Evolutionary conservation across 2,113 vertebrate species (phyloP).

Genomic region (Dromiciops gliroides): DNA sequence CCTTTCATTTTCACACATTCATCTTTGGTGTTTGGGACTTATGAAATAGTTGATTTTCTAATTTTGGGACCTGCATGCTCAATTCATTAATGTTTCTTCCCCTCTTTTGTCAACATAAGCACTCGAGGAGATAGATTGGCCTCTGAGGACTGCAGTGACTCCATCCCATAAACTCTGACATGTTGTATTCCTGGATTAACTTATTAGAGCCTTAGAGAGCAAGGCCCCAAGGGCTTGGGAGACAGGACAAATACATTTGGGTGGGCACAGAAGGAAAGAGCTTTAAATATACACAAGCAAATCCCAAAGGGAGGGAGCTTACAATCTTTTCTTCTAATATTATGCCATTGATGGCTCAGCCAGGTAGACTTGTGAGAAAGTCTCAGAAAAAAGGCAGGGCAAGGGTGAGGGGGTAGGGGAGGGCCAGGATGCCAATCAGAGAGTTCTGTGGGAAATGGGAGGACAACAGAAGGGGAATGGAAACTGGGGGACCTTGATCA

Average conservation of each 20-base stretch:
- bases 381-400: not conserved
- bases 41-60: not conserved
- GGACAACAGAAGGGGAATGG: not conserved
- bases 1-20: not conserved
- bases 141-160: not conserved
- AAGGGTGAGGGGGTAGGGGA: not conserved
- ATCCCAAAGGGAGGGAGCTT: not conserved
- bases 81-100: not conserved
- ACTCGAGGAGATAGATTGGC: not conserved
- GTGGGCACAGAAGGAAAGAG: not conserved
- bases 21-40: not conserved
- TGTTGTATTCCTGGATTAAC: not conserved
- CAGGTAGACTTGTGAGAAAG: not conserved
- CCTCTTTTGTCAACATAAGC: not conserved
- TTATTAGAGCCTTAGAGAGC: conserved; percentile 22
- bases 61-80: not conserved
- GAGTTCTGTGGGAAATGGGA: not conserved
- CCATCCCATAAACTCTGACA: not conserved
- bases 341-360: not conserved
- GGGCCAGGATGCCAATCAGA: not conserved
- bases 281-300: not conserved
- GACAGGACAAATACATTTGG: not conserved
- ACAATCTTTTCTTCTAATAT: not conserved
- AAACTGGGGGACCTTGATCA: not conserved
- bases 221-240: not conserved